phyloP scores from a whole-genome alignment of 2,797 vertebrate genomes.

The Lithobates pipiens region DNA sequence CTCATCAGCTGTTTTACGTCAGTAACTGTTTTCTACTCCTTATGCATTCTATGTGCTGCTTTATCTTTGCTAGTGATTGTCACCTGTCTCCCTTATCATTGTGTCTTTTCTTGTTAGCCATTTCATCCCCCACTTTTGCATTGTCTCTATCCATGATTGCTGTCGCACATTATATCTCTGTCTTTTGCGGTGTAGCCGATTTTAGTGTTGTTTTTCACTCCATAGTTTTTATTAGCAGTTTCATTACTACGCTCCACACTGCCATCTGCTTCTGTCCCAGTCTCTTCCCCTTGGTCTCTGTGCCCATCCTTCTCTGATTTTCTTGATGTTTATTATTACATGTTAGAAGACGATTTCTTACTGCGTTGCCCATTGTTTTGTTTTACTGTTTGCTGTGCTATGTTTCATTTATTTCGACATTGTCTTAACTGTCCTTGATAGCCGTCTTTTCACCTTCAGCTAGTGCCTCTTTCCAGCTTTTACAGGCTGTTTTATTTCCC shows the following conservation, averaged over 20 bases:
- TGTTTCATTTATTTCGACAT: slow-evolving; percentile 43
- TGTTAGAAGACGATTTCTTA: slow-evolving; percentile 18
- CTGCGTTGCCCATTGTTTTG: slow-evolving; percentile 13
- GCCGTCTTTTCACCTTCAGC: slow-evolving; percentile 62
- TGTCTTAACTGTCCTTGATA: slow-evolving; percentile 58
- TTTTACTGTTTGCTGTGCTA: slow-evolving; percentile 37
- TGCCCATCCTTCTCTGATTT: slow-evolving; percentile 10
- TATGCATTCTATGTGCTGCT: slow-evolving; percentile 8
- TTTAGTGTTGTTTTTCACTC: slow-evolving; percentile 35
- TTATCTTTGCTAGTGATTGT: slow-evolving; percentile 40
- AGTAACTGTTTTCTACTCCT: not conserved
- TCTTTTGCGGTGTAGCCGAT: slow-evolving; percentile 12
- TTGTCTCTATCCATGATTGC: slow-evolving; percentile 36
- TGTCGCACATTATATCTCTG: slow-evolving; percentile 38
- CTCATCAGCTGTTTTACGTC: slow-evolving; percentile 13
- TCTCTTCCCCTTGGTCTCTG: slow-evolving; percentile 18
- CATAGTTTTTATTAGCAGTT: slow-evolving; percentile 41
- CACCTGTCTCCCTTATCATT: slow-evolving; percentile 52
- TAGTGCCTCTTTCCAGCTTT: slow-evolving; percentile 48
- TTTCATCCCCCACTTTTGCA: slow-evolving; percentile 27
- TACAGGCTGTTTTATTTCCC: slow-evolving; percentile 40
- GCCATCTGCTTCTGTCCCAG: slow-evolving; percentile 46
- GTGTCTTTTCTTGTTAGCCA: slow-evolving; percentile 36
- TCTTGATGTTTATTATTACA: slow-evolving; percentile 37
- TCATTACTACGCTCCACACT: slow-evolving; percentile 38